These are phyloP conservation scores for Agapetus fuscipes DNA, from an alignment of 2,888 invertebrate species.

Conservation along the genomic window DNA sequence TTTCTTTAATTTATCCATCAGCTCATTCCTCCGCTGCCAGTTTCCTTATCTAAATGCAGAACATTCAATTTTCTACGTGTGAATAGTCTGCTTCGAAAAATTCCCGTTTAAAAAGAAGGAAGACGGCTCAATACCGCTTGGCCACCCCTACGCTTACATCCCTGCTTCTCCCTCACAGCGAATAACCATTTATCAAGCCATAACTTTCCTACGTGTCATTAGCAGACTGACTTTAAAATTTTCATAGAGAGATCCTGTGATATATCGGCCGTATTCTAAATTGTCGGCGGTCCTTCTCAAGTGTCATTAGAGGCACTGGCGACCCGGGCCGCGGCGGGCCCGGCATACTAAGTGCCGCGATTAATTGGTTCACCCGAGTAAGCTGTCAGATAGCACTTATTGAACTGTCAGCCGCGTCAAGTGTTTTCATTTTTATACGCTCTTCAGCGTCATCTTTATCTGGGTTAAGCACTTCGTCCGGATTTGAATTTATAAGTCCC, in stretches of 20 bases:
- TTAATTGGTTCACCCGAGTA: slow-evolving; percentile 19
- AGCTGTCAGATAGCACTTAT: slow-evolving; percentile 20
- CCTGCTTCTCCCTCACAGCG: background rate
- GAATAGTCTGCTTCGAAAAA: no score
- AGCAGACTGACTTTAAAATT: slow-evolving; percentile 22
- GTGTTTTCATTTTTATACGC: slow-evolving; percentile 7
- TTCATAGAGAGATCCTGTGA: slow-evolving; percentile 22
- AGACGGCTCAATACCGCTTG: no score
- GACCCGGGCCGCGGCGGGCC: slow-evolving; percentile 6
- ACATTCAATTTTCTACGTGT: no score
- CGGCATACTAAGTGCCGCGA: slow-evolving; percentile 20
- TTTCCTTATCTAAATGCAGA: no score
- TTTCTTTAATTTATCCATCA: no score
- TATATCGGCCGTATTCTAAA: slow-evolving; percentile 21
- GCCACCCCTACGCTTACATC: no score
- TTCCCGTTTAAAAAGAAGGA: no score
- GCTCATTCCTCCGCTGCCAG: no score
- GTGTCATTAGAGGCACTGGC: slow-evolving; percentile 20
- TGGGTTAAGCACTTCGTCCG: slow-evolving; percentile 1
- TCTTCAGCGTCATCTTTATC: slow-evolving; percentile 2
- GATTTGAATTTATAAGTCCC: no score
- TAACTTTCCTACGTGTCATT: slow-evolving; percentile 22
- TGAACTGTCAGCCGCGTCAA: slow-evolving; percentile 11
- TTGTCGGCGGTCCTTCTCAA: slow-evolving; percentile 14
- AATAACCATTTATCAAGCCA: slow-evolving; percentile 21